Evolutionary conservation across 2,888 invertebrate species (phyloP), one percentile per base, ranked within the genome.

Genomic region (Scaptodrosophila latifasciaeformis): DNA sequence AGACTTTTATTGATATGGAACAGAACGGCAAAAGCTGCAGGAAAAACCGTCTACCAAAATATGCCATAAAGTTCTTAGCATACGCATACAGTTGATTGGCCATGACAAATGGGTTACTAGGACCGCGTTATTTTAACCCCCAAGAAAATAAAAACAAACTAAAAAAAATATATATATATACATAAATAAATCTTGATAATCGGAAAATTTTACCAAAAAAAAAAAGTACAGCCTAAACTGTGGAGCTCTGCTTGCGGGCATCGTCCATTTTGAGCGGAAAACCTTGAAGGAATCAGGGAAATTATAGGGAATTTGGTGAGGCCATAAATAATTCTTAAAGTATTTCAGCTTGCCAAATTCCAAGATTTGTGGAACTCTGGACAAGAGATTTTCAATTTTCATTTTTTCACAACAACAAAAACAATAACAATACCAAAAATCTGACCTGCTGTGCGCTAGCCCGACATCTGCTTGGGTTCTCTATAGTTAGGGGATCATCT

Each of bases 361-460:
- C 42, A 65, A 43, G 67, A 67, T 64, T 44, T 49, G 17, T 47
- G 46, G 43, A 31, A 39, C 13, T 19, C 15, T 29, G 37, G 12
- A 39, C 29, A 51, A 35, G 35, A 37, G n/a, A n/a, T n/a, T n/a
- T n/a, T n/a, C n/a, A n/a, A n/a, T n/a, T n/a, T n/a, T n/a, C n/a
- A n/a, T n/a, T n/a, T n/a, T n/a, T n/a, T n/a, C n/a, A 13, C 19
- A 21, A 19, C 13, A 45, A 43, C 5, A 30, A 13, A 24, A 18
- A 17, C 18, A 49, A 15, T 15, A 34, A 56, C 7, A 24, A 37
- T 37, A 42, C n/a, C 13, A 29, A 37, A 54, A 62, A 58, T 80
- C 67, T 80, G 81, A 75, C 81, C 81, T 81, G 81, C 76, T 52
- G 64, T 34, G 35, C 57, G 39, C 52, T 44, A 35, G 54, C 52